phyloP scores from a whole-genome alignment of 1,140 invertebrate genomes.

The Bicyclus anynana region DNA sequence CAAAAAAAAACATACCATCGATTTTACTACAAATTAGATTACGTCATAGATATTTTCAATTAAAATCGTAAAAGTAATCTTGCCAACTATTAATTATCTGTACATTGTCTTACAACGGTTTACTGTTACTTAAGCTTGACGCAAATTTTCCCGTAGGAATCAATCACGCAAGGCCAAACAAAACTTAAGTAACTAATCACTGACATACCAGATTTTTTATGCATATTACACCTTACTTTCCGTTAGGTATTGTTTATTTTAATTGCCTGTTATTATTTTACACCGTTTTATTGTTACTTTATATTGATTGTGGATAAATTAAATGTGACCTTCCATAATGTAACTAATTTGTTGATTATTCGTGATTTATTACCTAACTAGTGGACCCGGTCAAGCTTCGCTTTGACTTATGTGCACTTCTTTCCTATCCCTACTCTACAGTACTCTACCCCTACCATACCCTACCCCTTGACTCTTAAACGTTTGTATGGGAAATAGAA shows the following conservation, averaged over 20 bases:
- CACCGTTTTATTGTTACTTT: not conserved
- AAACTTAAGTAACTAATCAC: slow-evolving; percentile 15
- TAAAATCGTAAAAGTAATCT: too few relatives aligned
- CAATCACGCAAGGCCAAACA: slow-evolving; percentile 54
- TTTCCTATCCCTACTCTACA: too few relatives aligned
- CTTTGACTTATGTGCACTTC: too few relatives aligned
- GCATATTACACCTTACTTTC: slow-evolving; percentile 1
- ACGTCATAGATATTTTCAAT: too few relatives aligned
- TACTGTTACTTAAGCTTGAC: slow-evolving; percentile 32
- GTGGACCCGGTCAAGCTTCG: too few relatives aligned
- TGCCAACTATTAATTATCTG: slow-evolving; percentile 13
- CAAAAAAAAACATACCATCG: too few relatives aligned
- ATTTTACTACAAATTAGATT: too few relatives aligned
- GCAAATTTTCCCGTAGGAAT: slow-evolving; percentile 48
- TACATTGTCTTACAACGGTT: slow-evolving; percentile 36
- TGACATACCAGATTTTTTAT: slow-evolving; percentile 17
- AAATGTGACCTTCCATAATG: not conserved
- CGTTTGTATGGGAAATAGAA: too few relatives aligned
- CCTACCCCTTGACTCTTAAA: too few relatives aligned
- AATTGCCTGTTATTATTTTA: not conserved
- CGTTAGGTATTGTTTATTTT: not conserved
- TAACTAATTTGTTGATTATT: too few relatives aligned
- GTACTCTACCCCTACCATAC: too few relatives aligned
- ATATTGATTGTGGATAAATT: not conserved
- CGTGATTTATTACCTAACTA: too few relatives aligned